Conservation (phyloP, 1,140 invertebrate species). For the Drosophila sucinea region DNA sequence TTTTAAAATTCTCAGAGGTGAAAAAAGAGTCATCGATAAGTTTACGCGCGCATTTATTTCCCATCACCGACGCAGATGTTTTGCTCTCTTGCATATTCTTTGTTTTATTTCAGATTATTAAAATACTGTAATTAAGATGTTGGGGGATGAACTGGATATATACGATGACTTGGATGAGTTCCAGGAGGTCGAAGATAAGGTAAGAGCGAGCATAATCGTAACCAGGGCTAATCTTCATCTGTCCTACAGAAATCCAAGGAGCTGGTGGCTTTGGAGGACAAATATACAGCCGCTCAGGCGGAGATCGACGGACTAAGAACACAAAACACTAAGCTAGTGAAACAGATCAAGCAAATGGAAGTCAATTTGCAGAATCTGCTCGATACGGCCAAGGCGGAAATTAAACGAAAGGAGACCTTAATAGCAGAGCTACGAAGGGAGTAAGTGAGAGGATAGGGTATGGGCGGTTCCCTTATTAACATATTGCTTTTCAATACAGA, state of each 20-base stretch:
- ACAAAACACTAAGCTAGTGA: conserved; percentile 56
- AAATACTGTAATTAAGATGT: conserved; percentile 27
- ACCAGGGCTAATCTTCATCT: neutral
- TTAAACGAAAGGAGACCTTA: conserved; percentile 68
- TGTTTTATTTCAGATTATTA: neutral
- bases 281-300: conserved; percentile 39
- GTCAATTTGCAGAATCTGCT: conserved; percentile 71
- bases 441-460: conserved; percentile 46
- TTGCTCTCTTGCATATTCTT: neutral
- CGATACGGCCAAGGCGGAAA: conserved; percentile 68
- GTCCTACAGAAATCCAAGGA: conserved; percentile 71
- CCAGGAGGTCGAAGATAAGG: conserved; percentile 64
- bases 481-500: conserved; percentile 29
- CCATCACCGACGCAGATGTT: neutral
- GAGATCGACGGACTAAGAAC: conserved; percentile 49
- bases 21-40: neutral
- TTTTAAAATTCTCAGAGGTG: neutral
- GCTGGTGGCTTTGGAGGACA: conserved; percentile 54
- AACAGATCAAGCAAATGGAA: conserved; percentile 70
- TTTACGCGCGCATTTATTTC: neutral
- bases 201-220: neutral
- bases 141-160: conserved; percentile 68
- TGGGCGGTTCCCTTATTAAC: neutral
- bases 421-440: conserved; percentile 71
- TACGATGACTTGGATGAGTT: conserved; percentile 79